Base-by-base conservation (phyloP, 2,888 invertebrate genomes). In the Drosophila conformis region DNA sequence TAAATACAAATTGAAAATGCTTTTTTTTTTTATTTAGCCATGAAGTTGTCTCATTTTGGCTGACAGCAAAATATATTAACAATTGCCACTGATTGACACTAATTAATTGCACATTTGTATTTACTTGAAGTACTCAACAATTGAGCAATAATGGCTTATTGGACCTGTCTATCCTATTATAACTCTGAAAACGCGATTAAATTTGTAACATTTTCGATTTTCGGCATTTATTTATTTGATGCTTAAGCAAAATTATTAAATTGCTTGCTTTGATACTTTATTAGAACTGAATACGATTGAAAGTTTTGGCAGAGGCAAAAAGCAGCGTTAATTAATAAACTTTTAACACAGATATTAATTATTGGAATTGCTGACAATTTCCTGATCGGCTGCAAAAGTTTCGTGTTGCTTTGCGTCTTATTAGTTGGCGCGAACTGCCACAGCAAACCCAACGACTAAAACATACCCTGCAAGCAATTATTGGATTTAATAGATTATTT, bases 301-400 rank as follows among this genome's bases (percentile, higher is more conserved):
- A 67, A 75, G 60, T 76, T 73, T 35, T 13, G 56, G 7, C 25
- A 27, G 21, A 18, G 11, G 29, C 48, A 48, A 33, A 36, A 78
- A 61, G 6, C 21, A 29, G 38, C 64, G 56, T 53, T 78, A 80
- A 78, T 78, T 78, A 76, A 70, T 64, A 65, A 78, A 78, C 70
- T 80, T 78, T 75, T 54, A 46, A 70, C 62, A 58, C 53, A 61
- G 64, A 52, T 53, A 78, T 80, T 70, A 61, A 67, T 58, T 51
- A 46, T 48, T 61, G 57, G 46, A 54, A 52, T 31, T 68, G 52
- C 48, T 64, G 11, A 31, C 33, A 35, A 48, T 52, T 40, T 31
- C n/a, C 62, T 53, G 10, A 18, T 29, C 27, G 40, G 48, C 15
- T 63, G 57, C 38, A 29, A 57, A 79, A 75, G 57, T 75, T 66